Evolutionary conservation across 2,888 invertebrate genomes (phyloP).

Genomic region (Xestia xanthographa): DNA sequence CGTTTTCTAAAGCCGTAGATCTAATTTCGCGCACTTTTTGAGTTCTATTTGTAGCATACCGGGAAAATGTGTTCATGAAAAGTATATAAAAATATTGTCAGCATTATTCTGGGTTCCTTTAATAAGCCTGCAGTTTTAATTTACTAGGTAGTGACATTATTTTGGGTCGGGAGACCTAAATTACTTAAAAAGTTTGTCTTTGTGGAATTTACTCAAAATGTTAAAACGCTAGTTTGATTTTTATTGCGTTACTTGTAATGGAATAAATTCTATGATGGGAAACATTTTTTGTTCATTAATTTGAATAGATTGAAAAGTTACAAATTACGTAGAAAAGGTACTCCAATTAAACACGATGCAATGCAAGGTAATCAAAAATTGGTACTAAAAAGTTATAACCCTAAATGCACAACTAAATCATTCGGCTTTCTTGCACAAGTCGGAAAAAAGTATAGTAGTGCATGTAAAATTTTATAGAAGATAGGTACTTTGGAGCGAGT

Average conservation of each 20-base stretch:
- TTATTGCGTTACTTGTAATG: background rate
- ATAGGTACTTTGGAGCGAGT: too few relatives aligned
- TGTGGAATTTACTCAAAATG: too few relatives aligned
- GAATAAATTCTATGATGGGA: background rate
- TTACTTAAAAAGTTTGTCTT: background rate
- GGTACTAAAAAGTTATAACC: slow-evolving; percentile 33
- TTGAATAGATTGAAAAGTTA: background rate
- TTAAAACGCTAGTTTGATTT: background rate
- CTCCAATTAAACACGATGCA: slow-evolving; percentile 22
- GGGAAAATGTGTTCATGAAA: slow-evolving; percentile 36
- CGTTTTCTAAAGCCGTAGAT: background rate
- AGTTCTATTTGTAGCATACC: slow-evolving; percentile 31
- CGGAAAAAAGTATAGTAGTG: slow-evolving; percentile 3
- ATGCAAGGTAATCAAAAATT: slow-evolving; percentile 49
- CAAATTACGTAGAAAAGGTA: slow-evolving; percentile 7
- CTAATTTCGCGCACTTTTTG: slow-evolving; percentile 31
- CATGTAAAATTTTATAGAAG: slow-evolving; percentile 10
- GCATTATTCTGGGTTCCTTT: slow-evolving; percentile 20
- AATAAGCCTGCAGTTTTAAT: slow-evolving; percentile 30
- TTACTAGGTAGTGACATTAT: slow-evolving; percentile 1
- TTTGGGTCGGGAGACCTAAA: background rate
- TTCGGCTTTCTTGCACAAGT: slow-evolving; percentile 7
- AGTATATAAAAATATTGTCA: slow-evolving; percentile 45
- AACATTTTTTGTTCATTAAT: background rate
- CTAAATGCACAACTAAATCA: slow-evolving; percentile 27